Base-by-base conservation (phyloP, 1,140 invertebrate genomes). In the Eumeta japonica region DNA sequence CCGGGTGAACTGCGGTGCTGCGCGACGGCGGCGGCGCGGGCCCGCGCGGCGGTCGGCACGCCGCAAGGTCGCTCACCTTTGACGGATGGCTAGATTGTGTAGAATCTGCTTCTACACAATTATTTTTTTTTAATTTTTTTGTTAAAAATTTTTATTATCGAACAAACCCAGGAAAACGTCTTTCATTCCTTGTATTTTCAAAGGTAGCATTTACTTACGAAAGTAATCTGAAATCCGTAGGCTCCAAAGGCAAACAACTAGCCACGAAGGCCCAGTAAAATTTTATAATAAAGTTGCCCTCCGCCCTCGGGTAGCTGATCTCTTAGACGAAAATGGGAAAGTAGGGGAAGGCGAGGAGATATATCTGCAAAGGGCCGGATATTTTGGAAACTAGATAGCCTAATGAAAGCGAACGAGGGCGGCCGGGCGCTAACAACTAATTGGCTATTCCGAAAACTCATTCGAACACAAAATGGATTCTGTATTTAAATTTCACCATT, bases 381-480 rank as follows among this genome's bases (percentile, higher is more conserved):
- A 68, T 74, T 71, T 57, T 57, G 60, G 58, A 67, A 74, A 71
- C 66, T 71, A 74, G 68, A 71, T 68, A 68, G 63, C 63, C 56
- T 68, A 74, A 71, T 74, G 65, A 74, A 74, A 71, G 66, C 45
- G 62, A 70, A 65, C 61, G 65, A 66, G 68, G 64, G 62, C 58
- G 60, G 63, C 57, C 56, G 57, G 60, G 59, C 65, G 66, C 70
- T 74, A 74, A 74, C 70, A 74, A 74, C 66, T 74, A 71, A 74
- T 74, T 70, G 70, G 56, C 70, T 64, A 74, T 71, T 74, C 65
- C 58, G 55, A 68, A 74, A 74, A 74, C 70, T 74, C 70, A 71
- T 74, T 74, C 70, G 63, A 70, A 74, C 66, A 64, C 63, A 71
- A 70, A 74, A 74, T 71, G 70, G 70, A 62, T 74, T 74, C 55